A percentile compares a stretch with the other conserved stretches of the same genome.
Evolutionary conservation across 2,797 vertebrate species (phyloP).

Genomic region (Myiothlypis chrysogaster): DNA sequence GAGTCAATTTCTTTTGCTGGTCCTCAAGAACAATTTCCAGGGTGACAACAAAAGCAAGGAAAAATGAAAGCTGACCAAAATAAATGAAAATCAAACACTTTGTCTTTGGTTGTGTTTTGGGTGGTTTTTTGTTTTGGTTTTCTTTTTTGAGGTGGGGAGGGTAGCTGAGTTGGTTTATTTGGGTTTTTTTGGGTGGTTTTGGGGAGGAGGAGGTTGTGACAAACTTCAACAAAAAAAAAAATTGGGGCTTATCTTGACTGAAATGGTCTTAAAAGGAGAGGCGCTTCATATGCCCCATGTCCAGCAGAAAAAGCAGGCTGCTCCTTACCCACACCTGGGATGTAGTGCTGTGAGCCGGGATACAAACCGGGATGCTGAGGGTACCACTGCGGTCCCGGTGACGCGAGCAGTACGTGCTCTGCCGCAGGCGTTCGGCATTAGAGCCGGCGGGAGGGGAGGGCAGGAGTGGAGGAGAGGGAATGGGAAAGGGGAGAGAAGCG

Average conservation of each 20-base stretch:
- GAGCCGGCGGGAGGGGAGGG: not conserved
- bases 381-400: not conserved
- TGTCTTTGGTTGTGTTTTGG: not conserved
- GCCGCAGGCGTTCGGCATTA: not conserved
- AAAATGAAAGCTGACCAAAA: not conserved
- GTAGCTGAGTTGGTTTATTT: not conserved
- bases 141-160: accelerated
- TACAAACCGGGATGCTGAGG: not conserved
- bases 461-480: not conserved
- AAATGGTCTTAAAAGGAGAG: not conserved
- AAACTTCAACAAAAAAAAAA: not conserved
- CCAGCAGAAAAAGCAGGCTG: not conserved
- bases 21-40: not conserved
- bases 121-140: not conserved
- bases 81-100: not conserved
- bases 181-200: not conserved
- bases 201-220: not conserved
- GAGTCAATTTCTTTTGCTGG: not conserved
- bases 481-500: not conserved
- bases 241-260: too few species aligned
- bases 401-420: not conserved
- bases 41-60: not conserved
- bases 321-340: not conserved
- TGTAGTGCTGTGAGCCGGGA: not conserved
- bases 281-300: accelerated